Base-by-base conservation (phyloP, 2,888 invertebrate genomes). In the Agrochola lychnidis region DNA sequence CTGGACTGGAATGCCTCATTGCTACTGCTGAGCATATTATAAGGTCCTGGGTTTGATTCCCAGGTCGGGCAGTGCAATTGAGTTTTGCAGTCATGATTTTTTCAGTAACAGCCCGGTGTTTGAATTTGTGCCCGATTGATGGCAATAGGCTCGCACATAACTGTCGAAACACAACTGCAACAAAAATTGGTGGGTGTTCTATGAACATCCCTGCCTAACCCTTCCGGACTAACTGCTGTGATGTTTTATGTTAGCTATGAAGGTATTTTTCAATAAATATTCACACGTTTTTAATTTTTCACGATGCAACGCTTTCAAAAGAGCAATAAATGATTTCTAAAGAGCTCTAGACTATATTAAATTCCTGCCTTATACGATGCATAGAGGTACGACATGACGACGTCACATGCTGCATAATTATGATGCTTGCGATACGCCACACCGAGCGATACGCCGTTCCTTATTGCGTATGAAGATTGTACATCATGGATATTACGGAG, bases 291-390 rank as follows among this genome's bases (percentile, higher is more conserved):
- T 53, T 14, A 53, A n/a, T 22, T 30, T 22, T n/a, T 36, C 9
- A 51, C 16, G 3, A 36, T 79, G 42, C 51, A 45, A 30, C 19
- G 56, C 16, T 12, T 51, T 6, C 14, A 61, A 68, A 71, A 63
- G 7, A 36, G 45, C 19, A 81, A 61, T 73, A 70, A 72, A 85
- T 85, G 36, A 62, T 42, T 25, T 67, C 25, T 61, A 53, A 70
- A n/a, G 14, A 63, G 30, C 19, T 76, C 2, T 19, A 30, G 45
- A 67, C 61, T 70, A 2, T 85, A 83, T 83, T 82, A 83, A 83
- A 83, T 76, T 83, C 86, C 70, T 62, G 12, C 10, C 22, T 16
- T 42, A 63, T 7, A 45, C 16, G 62, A 48, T 61, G 57, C 63
- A 79, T 30, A 30, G 12, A 72, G 10, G 16, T 16, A 36, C 45